phyloP scores from a whole-genome alignment of 2,888 invertebrate species.

The Leptura quadrifasciata region DNA sequence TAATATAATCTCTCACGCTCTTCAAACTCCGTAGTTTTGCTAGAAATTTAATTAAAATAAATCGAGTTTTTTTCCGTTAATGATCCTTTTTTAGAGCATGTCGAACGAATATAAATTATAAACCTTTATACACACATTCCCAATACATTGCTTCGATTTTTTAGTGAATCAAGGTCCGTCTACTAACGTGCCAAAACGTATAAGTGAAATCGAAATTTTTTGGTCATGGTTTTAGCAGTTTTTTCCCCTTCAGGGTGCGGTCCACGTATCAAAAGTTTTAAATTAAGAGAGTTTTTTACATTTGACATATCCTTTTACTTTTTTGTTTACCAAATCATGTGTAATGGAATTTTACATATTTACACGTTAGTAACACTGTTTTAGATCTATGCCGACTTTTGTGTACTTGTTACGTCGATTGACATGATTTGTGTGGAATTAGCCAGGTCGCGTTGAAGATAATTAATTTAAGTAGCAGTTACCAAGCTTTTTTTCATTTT shows the following conservation, averaged over 20 bases:
- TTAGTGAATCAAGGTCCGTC: not conserved
- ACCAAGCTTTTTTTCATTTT: too few relatives aligned
- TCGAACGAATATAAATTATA: not conserved
- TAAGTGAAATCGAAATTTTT: not conserved
- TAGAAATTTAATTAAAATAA: not conserved
- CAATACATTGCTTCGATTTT: not conserved
- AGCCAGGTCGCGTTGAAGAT: not conserved
- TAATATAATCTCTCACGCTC: not conserved
- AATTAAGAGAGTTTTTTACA: not conserved
- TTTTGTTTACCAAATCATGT: not conserved
- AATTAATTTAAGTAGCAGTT: too few relatives aligned
- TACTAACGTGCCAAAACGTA: not conserved
- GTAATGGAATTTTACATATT: not conserved
- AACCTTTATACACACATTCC: not conserved
- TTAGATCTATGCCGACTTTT: conserved; percentile 2
- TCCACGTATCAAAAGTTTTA: conserved; percentile 6
- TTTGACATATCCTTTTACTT: conserved; percentile 17
- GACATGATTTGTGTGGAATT: not conserved
- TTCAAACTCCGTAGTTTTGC: not conserved
- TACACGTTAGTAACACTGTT: not conserved
- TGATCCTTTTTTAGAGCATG: not conserved
- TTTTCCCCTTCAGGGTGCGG: not conserved
- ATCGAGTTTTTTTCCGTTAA: not conserved
- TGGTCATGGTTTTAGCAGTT: conserved; percentile 5
- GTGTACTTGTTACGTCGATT: not conserved